Evolutionary conservation across 1,140 invertebrate species (phyloP), one percentile per base, ranked within the genome.

Genomic region (Drosophila auraria): DNA sequence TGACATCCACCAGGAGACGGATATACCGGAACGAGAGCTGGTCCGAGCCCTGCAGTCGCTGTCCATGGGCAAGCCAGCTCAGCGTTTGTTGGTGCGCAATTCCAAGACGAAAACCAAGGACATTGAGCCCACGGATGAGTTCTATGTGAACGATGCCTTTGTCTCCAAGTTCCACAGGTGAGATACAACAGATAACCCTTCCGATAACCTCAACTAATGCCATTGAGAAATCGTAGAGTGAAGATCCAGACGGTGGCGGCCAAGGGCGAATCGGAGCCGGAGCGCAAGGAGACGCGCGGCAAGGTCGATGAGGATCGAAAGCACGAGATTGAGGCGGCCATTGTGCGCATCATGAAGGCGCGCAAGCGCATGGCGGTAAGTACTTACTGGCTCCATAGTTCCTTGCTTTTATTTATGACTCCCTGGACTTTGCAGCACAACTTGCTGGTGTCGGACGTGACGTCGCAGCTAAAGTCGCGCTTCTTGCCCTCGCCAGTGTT

Each of bases 221-320:
- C 27, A 51, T 3, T 42, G n/a, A 36, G 9, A 14, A 45, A 30
- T 30, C 0, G 82, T 5, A 97, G 97, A 94, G 97, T 98, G 40
- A 98, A 98, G 94, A 98, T 98, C 73, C 97, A 98, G 93, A 97
- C 97, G 47, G 98, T 99, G 70, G 98, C 98, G 38, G 98, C 98
- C 8, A 99, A 99, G 94, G 98, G 98, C 44, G 99, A 99, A 94
- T 98, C 98, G 36, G 99, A 99, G 94, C 99, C 99, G 8, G 99
- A 99, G 93, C 95, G 99, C 73, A 97, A 97, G 93, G 99, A 99
- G 94, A 99, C 99, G 0, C 95, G 98, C 84, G 98, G 96, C 90
- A 99, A 99, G 94, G 98, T 99, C 14, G 99, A 99, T 93, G 99
- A 99, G 93, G 99, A 99, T 94, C 95, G 99, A 71, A 99, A 99